A percentile compares a stretch with the other conserved stretches of the same genome.
Conservation (phyloP, 2,113 vertebrate genomes). For the Corythornis cristatus region DNA sequence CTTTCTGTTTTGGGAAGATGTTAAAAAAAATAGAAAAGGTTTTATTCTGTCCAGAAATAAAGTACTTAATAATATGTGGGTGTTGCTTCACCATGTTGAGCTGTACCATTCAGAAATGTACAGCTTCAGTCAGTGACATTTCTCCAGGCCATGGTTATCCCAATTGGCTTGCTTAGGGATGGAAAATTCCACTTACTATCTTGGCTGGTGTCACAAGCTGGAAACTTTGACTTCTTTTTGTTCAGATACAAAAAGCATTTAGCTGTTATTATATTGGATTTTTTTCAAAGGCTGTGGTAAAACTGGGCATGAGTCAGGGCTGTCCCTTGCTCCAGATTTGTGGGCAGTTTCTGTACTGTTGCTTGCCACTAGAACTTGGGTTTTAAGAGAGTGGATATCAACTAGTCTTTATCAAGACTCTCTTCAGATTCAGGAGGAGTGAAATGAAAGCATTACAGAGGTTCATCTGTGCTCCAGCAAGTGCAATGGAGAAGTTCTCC, state of each 20-base stretch:
- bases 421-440: not conserved
- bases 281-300: not conserved
- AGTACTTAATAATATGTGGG: not conserved
- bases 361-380: not conserved
- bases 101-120: not conserved
- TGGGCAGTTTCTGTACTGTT: not conserved
- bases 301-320: not conserved
- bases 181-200: slow-evolving; percentile 47
- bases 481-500: not conserved
- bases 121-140: not conserved
- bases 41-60: slow-evolving; percentile 1
- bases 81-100: not conserved
- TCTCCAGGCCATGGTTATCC: not conserved
- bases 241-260: slow-evolving; percentile 5
- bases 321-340: not conserved
- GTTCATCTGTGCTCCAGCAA: not conserved
- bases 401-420: not conserved
- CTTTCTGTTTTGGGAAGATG: slow-evolving; percentile 17
- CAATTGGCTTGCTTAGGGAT: not conserved
- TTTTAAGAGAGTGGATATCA: not conserved
- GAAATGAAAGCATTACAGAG: not conserved
- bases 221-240: not conserved
- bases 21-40: not conserved
- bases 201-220: slow-evolving; percentile 33
- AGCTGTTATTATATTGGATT: not conserved